phyloP scores from a whole-genome alignment of 2,888 invertebrate genomes.

The Cybosia mesomella region DNA sequence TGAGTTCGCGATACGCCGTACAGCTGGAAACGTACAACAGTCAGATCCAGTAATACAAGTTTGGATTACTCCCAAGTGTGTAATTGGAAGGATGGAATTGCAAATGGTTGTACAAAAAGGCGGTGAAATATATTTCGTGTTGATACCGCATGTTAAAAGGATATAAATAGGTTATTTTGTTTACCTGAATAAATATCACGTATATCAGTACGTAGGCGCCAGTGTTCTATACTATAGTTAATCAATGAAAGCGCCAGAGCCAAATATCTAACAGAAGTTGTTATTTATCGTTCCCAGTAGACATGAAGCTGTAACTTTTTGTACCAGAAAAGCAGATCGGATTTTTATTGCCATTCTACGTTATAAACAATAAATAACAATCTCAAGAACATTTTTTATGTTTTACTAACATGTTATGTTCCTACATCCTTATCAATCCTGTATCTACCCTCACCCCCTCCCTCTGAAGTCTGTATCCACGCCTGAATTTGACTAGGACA shows the following conservation, averaged over 20 bases:
- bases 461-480: not conserved
- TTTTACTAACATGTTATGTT: not conserved
- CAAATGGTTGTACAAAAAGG: conserved; percentile 28
- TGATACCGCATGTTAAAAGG: conserved; percentile 14
- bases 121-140: conserved; percentile 19
- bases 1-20: conserved; percentile 62
- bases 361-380: conserved; percentile 11
- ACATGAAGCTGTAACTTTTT: conserved; percentile 13
- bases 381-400: not conserved
- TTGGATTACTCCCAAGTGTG: conserved; percentile 51
- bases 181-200: not conserved
- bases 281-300: conserved; percentile 16
- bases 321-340: conserved; percentile 13
- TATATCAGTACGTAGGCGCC: not conserved
- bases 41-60: conserved; percentile 49
- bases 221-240: not conserved
- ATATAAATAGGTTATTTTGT: conserved; percentile 13
- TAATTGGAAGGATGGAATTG: conserved; percentile 42
- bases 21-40: conserved; percentile 30
- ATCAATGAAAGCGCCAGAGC: conserved; percentile 9
- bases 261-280: conserved; percentile 8
- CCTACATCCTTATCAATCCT: not conserved
- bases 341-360: conserved; percentile 13
- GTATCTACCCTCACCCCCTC: not conserved
- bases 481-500: not conserved